A percentile compares a stretch with the other conserved stretches of the same genome.
These are phyloP conservation scores for Gobiocypris rarus DNA, from an alignment of 2,113 vertebrate species.

Conservation along the genomic window DNA sequence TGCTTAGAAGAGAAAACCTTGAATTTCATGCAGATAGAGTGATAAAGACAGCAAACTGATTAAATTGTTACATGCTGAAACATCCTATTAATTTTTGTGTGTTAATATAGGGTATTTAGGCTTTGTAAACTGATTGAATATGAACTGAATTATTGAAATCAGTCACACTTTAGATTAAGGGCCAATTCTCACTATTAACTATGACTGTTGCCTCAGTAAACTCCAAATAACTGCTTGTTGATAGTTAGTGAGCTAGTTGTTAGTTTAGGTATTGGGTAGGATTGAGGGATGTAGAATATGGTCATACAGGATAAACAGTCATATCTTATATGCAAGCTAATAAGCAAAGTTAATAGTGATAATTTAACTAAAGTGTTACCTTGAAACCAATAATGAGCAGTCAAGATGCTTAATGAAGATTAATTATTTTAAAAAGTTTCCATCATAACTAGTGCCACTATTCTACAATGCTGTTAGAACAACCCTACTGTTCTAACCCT, in stretches of 20 bases:
- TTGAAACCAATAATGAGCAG: neutral
- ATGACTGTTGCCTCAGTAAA: no score
- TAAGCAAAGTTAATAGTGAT: no score
- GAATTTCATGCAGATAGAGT: neutral
- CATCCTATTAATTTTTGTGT: neutral
- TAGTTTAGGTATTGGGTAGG: no score
- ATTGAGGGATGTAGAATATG: no score
- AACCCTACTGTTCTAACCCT: neutral
- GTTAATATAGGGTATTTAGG: neutral
- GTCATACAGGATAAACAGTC: no score
- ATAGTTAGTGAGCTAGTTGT: no score
- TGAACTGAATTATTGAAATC: slow-evolving; percentile 22
- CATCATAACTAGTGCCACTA: neutral
- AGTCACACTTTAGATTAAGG: no score
- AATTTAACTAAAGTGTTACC: no score
- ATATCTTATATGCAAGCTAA: no score
- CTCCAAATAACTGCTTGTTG: no score
- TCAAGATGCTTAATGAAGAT: neutral
- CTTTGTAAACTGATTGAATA: neutral
- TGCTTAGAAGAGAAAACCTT: neutral
- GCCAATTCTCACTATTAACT: no score
- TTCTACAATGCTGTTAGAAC: neutral
- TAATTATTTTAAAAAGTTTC: neutral
- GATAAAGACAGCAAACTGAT: neutral
- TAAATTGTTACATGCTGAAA: neutral